Conservation (phyloP, 2,888 invertebrate species). For the Xylota segnis region DNA sequence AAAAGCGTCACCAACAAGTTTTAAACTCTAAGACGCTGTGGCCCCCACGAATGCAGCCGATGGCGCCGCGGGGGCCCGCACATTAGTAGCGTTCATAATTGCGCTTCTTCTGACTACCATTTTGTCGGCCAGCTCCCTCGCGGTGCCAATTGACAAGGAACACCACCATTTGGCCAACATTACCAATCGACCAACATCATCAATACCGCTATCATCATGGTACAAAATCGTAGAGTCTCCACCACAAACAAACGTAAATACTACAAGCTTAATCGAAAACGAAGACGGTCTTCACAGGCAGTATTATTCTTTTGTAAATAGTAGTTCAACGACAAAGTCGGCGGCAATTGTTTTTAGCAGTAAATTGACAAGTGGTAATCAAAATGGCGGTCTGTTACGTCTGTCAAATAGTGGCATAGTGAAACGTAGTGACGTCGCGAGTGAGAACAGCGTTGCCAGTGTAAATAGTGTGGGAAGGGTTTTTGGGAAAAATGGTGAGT, state of each 20-base stretch:
- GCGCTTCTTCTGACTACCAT: slow-evolving; percentile 81
- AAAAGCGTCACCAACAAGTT: slow-evolving; percentile 1
- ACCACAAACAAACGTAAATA: slow-evolving; percentile 66
- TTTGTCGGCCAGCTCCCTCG: slow-evolving; percentile 83
- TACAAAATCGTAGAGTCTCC: slow-evolving; percentile 75
- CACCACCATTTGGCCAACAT: slow-evolving; percentile 51
- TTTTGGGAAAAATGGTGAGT: slow-evolving; percentile 77
- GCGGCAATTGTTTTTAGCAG: slow-evolving; percentile 17
- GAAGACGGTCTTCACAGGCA: slow-evolving; percentile 31
- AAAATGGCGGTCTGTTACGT: slow-evolving; percentile 55
- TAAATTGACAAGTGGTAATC: slow-evolving; percentile 46
- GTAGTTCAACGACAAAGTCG: slow-evolving; percentile 8
- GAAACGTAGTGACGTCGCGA: slow-evolving; percentile 43
- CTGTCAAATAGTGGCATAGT: slow-evolving; percentile 62
- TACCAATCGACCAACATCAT: slow-evolving; percentile 5
- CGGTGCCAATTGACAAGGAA: slow-evolving; percentile 80
- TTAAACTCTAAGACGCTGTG: slow-evolving; percentile 81
- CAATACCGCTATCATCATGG: slow-evolving; percentile 75
- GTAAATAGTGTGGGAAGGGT: slow-evolving; percentile 47
- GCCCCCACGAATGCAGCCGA: slow-evolving; percentile 84
- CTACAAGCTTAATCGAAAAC: slow-evolving; percentile 74
- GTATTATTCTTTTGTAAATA: slow-evolving; percentile 37
- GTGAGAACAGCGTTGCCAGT: slow-evolving; percentile 35
- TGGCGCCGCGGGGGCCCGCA: slow-evolving; percentile 85
- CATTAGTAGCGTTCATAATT: slow-evolving; percentile 79